Base-by-base conservation (phyloP, 2,888 invertebrate genomes). In the Tholera decimalis region DNA sequence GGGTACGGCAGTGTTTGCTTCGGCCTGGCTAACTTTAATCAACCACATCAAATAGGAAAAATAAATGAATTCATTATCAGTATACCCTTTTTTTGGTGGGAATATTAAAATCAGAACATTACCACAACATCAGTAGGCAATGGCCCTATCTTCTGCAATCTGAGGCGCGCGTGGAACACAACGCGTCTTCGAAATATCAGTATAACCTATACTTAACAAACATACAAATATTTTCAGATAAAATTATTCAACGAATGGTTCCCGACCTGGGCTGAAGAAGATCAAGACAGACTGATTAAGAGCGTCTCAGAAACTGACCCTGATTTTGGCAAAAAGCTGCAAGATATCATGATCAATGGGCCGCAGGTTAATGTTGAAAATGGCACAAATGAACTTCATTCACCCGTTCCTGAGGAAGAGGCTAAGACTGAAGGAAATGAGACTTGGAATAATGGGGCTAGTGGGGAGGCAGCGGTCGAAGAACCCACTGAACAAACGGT, bases 241-340 rank as follows among this genome's bases (percentile, higher is more conserved):
- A 98, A 98, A 92, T 91, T 98, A 46, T 98, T 98, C 85, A 97
- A 97, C 83, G 98, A 98, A 91, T 98, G 98, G 98, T 97, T 97
- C 83, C 96, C 97, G 18, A 97, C 97, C 81, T 98, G 98, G 98
- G 96, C 96, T 7, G 95, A 96, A 47, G 97, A 97, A 72, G 97
- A 98, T 73, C 97, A 97, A 85, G 97, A 97, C 39, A 96, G 96
- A 76, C 95, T 98, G 35, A 92, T 98, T 39, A 96, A 96, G 61
- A 96, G 97, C 72, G 96, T 98, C 28, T 96, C 97, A 28, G 97
- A 97, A 84, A 96, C 97, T 44, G 98, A 98, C 88, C 88, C 97
- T 0, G 96, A 96, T 62, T 98, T 98, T 85, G 97, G 97, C 3
- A 96, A 96, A 56, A 98, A 98, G 90, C 91, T 97, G n/a, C 96